Evolutionary conservation across 2,888 invertebrate species (phyloP).

Genomic region (Hirtodrosophila histrioides): DNA sequence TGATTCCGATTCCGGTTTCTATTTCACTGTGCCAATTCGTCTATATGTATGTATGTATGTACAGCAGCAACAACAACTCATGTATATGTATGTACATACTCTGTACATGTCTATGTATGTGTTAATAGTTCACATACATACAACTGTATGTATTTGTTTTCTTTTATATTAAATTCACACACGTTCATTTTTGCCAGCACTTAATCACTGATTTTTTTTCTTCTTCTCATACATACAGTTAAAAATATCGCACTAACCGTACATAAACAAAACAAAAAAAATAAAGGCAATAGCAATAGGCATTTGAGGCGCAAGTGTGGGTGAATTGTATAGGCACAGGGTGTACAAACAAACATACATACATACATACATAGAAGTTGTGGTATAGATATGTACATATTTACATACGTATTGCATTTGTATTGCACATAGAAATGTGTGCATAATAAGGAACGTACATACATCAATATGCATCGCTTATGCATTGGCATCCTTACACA

Average conservation of each 20-base stretch:
- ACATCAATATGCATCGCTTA: slow-evolving; percentile 8
- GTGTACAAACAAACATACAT: slow-evolving; percentile 4
- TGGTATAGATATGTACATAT: slow-evolving; percentile 8
- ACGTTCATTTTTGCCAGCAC: slow-evolving; percentile 50
- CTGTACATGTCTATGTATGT: slow-evolving; percentile 6
- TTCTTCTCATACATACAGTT: slow-evolving; percentile 12
- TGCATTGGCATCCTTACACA: slow-evolving; percentile 23
- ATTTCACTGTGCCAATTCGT: slow-evolving; percentile 72
- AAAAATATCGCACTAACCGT: slow-evolving; percentile 46
- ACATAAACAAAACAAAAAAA: slow-evolving; percentile 39
- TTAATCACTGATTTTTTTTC: slow-evolving; percentile 50
- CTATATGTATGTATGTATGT: slow-evolving; percentile 14
- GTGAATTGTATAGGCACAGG: slow-evolving; percentile 17
- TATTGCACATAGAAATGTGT: slow-evolving; percentile 5
- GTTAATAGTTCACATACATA: slow-evolving; percentile 22
- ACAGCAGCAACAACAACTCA: neutral
- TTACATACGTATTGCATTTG: slow-evolving; percentile 1
- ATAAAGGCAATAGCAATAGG: slow-evolving; percentile 30
- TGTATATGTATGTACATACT: no score
- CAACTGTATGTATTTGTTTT: slow-evolving; percentile 28
- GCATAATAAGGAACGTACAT: slow-evolving; percentile 2
- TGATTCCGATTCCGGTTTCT: slow-evolving; percentile 70
- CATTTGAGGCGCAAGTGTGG: slow-evolving; percentile 11
- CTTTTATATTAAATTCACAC: slow-evolving; percentile 49
- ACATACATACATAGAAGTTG: neutral